Percentiles rank a stretch among this genome's conserved stretches.
Conservation (phyloP, 2,797 vertebrate species). For the Champsocephalus esox region DNA sequence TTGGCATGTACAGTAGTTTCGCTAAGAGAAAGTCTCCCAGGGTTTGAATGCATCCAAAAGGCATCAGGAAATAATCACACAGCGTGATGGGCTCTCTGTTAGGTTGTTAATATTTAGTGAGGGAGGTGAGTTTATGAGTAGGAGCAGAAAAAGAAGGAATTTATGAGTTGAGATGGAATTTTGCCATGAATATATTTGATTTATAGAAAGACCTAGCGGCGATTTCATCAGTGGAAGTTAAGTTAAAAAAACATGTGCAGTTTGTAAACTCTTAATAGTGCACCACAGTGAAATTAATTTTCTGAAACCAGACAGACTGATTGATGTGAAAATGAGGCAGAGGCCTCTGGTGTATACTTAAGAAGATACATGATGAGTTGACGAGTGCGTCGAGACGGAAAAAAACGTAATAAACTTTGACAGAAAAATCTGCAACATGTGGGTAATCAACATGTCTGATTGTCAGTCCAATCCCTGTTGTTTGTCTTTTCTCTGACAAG, state of each 20-base stretch:
- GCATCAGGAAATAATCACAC: constrained; percentile 61
- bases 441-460: constrained; percentile 44
- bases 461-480: constrained; percentile 57
- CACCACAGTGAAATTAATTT: background rate
- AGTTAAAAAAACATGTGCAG: background rate
- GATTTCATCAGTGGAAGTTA: constrained; percentile 23
- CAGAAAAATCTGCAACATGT: constrained; percentile 44
- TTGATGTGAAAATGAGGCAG: constrained; percentile 39
- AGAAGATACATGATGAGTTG: constrained; percentile 6
- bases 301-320: constrained; percentile 19
- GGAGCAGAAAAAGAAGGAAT: constrained; percentile 30
- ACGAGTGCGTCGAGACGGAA: constrained; percentile 32
- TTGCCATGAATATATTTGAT: constrained; percentile 44
- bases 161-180: constrained; percentile 46
- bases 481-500: constrained; percentile 76
- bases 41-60: constrained; percentile 26
- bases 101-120: constrained; percentile 48
- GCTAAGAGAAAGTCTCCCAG: constrained; percentile 12
- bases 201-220: constrained; percentile 24
- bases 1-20: constrained; percentile 28
- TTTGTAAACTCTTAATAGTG: constrained; percentile 12
- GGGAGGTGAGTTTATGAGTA: constrained; percentile 38
- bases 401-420: constrained; percentile 55
- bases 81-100: constrained; percentile 56
- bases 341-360: constrained; percentile 5